A percentile compares a stretch with the other conserved stretches of the same genome.
phyloP scores from a whole-genome alignment of 2,797 vertebrate genomes.

The Mormyrops attenuatus region DNA sequence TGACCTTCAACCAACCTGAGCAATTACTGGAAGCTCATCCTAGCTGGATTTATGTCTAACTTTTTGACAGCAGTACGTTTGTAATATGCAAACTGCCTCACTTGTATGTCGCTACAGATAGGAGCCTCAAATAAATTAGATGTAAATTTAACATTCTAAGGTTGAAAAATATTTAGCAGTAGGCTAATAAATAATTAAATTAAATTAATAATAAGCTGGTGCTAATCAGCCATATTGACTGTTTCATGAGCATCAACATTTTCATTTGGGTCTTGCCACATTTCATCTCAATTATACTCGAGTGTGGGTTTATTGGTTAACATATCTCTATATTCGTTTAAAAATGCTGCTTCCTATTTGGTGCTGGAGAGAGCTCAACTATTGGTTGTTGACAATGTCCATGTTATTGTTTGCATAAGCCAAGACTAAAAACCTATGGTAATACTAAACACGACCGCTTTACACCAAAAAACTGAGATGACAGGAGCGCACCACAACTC shows the following conservation, averaged over 20 bases:
- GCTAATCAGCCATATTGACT: neutral
- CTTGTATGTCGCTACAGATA: neutral
- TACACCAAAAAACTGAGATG: too few relatives aligned
- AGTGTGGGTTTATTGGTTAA: neutral
- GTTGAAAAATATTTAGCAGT: neutral
- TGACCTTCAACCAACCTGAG: neutral
- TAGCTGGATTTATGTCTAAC: neutral
- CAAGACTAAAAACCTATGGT: too few relatives aligned
- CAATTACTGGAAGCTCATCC: neutral
- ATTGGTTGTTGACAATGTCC: too few relatives aligned
- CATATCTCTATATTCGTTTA: neutral
- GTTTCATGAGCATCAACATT: neutral
- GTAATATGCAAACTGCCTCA: neutral
- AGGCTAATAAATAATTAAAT: neutral
- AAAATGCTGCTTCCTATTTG: too few relatives aligned
- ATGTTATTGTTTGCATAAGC: too few relatives aligned
- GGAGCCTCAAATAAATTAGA: neutral
- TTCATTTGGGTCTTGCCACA: neutral
- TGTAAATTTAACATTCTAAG: neutral
- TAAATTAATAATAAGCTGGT: too few relatives aligned
- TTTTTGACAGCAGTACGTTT: neutral
- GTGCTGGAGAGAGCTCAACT: too few relatives aligned
- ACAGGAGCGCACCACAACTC: too few relatives aligned
- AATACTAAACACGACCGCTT: too few relatives aligned
- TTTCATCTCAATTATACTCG: neutral